phyloP scores from a whole-genome alignment of 2,888 invertebrate species.

The Chydorus sphaericus region DNA sequence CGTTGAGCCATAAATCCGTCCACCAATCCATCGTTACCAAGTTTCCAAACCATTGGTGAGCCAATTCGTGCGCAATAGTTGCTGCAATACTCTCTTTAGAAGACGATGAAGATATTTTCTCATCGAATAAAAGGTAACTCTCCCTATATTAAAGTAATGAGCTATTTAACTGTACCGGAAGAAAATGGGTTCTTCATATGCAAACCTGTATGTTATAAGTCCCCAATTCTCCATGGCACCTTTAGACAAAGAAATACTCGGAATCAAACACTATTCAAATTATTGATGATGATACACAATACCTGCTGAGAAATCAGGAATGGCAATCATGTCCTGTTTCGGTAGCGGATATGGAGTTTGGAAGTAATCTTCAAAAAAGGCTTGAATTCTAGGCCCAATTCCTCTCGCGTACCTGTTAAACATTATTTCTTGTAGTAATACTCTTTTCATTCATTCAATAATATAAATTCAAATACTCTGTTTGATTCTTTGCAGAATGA shows the following conservation, averaged over 20 bases:
- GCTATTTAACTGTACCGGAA: background rate
- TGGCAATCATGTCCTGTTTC: constrained; percentile 50
- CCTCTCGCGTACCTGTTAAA: constrained; percentile 31
- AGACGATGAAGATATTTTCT: constrained; percentile 21
- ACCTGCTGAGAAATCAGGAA: constrained; percentile 34
- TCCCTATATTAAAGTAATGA: constrained; percentile 23
- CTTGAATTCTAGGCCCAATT: constrained; percentile 40
- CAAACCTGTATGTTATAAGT: constrained; percentile 57
- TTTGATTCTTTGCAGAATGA: constrained; percentile 16
- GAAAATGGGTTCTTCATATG: constrained; percentile 15
- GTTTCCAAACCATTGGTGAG: constrained; percentile 77
- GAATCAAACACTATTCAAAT: too few relatives aligned
- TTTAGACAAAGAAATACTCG: too few relatives aligned
- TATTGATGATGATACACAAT: too few relatives aligned
- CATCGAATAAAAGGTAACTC: constrained; percentile 28
- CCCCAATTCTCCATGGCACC: constrained; percentile 74
- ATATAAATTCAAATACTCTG: constrained; percentile 13
- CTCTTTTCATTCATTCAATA: too few relatives aligned
- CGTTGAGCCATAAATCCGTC: constrained; percentile 22
- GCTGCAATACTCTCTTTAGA: constrained; percentile 25
- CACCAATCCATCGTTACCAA: constrained; percentile 63
- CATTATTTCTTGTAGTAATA: too few relatives aligned
- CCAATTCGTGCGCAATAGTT: constrained; percentile 51
- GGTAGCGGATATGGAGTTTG: constrained; percentile 40
- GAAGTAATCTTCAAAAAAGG: constrained; percentile 43